Conservation (phyloP, 2,113 vertebrate genomes). For the Mellivora capensis region DNA sequence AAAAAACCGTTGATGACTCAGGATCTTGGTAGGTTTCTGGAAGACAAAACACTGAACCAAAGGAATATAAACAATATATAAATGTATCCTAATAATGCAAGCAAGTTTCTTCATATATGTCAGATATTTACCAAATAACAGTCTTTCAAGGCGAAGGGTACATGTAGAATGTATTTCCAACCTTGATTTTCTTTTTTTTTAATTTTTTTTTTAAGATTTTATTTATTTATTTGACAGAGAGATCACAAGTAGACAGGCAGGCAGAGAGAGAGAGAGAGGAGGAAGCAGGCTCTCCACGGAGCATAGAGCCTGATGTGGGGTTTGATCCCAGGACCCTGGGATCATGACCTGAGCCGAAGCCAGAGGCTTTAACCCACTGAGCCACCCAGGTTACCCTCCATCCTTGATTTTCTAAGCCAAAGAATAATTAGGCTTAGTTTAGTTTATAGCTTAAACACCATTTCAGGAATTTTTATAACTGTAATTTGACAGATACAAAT, state of each 20-base stretch:
- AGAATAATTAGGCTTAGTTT: not conserved
- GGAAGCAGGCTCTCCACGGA: too few species aligned
- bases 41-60: not conserved
- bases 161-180: not conserved
- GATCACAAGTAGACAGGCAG: too few species aligned
- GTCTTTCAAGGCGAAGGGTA: not conserved
- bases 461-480: not conserved
- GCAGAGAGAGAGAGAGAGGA: too few species aligned
- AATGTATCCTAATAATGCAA: not conserved
- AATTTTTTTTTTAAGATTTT: too few species aligned
- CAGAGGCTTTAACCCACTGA: too few species aligned
- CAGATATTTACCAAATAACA: not conserved
- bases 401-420: not conserved
- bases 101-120: not conserved
- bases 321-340: too few species aligned
- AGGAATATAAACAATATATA: not conserved
- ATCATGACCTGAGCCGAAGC: too few species aligned
- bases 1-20: not conserved
- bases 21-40: not conserved
- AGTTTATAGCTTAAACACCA: not conserved
- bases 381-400: too few species aligned
- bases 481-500: not conserved
- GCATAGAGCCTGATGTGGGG: too few species aligned
- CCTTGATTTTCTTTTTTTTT: not conserved
- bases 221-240: too few species aligned